These are phyloP conservation scores for Lasioglossum leucozonium DNA, from an alignment of 2,888 invertebrate species.

Conservation along the genomic window DNA sequence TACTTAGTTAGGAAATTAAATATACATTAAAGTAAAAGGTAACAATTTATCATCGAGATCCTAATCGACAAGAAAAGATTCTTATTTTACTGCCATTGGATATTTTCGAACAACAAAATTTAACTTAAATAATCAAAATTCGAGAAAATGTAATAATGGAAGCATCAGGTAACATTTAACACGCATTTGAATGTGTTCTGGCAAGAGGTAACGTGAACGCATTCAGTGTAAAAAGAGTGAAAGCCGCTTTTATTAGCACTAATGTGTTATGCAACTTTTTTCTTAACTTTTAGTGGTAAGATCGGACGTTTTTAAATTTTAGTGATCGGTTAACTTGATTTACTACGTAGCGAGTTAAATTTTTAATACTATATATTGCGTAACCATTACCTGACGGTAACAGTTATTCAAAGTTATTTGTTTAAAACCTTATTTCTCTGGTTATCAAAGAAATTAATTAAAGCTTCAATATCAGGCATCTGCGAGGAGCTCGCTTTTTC, in stretches of 20 bases:
- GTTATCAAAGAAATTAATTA: conserved; percentile 41
- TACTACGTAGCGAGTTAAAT: neutral
- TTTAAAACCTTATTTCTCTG: conserved; percentile 4
- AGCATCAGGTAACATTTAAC: conserved; percentile 35
- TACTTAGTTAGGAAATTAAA: conserved; percentile 20
- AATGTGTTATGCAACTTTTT: conserved; percentile 29
- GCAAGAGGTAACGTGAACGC: conserved; percentile 53
- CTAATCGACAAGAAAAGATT: neutral
- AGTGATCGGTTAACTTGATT: neutral
- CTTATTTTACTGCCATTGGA: neutral
- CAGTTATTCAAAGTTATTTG: conserved; percentile 7
- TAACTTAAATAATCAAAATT: conserved; percentile 1
- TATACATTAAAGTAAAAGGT: conserved; percentile 36
- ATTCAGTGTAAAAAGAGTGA: conserved; percentile 53
- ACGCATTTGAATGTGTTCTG: conserved; percentile 36
- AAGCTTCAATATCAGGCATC: conserved; percentile 39
- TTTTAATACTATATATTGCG: neutral
- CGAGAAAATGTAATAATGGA: conserved; percentile 17
- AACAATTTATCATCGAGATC: conserved; percentile 12
- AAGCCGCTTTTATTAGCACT: conserved; percentile 40
- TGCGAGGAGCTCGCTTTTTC: conserved; percentile 19
- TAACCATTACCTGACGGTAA: neutral
- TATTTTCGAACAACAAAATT: neutral
- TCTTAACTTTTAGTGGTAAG: conserved; percentile 27
- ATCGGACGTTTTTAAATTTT: neutral